These are phyloP conservation scores for Salarias fasciatus DNA, from an alignment of 2,797 vertebrate genomes.

Conservation along the genomic window DNA sequence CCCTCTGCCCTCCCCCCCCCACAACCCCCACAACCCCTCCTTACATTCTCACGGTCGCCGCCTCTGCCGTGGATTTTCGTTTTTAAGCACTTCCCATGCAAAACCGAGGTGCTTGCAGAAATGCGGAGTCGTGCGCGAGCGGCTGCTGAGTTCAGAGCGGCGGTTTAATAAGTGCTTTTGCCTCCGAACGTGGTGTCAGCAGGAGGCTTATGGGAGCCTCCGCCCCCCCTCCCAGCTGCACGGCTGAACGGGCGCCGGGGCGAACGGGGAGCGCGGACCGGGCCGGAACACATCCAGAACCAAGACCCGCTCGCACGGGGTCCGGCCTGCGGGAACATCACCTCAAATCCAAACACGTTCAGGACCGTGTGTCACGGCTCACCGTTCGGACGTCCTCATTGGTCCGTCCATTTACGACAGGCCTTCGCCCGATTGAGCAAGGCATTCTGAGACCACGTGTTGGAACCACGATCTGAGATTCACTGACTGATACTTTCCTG, in stretches of 20 bases:
- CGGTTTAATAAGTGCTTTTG: conserved; percentile 59
- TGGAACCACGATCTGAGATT: too few relatives aligned
- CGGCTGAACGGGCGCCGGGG: conserved; percentile 16
- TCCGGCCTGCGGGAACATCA: too few relatives aligned
- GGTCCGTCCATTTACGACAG: too few relatives aligned
- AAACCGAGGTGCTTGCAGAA: conserved; percentile 64
- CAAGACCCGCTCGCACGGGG: too few relatives aligned
- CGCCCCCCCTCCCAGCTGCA: conserved; percentile 24
- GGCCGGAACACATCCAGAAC: too few relatives aligned
- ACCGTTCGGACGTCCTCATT: too few relatives aligned
- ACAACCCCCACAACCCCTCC: neutral
- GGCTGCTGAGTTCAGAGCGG: conserved; percentile 52
- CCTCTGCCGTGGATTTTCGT: conserved; percentile 48
- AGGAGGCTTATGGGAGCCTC: conserved; percentile 43
- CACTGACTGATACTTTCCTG: too few relatives aligned
- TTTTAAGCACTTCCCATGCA: conserved; percentile 66
- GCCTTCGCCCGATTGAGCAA: too few relatives aligned
- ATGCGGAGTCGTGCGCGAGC: conserved; percentile 62
- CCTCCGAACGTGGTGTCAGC: conserved; percentile 57
- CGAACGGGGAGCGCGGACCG: conserved; percentile 13
- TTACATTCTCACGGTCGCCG: conserved; percentile 38
- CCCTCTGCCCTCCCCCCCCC: neutral
- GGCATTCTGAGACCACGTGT: too few relatives aligned
- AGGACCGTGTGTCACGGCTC: too few relatives aligned
- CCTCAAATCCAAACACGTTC: too few relatives aligned